phyloP scores from a whole-genome alignment of 2,797 vertebrate genomes.

The Crocidura indochinensis region DNA sequence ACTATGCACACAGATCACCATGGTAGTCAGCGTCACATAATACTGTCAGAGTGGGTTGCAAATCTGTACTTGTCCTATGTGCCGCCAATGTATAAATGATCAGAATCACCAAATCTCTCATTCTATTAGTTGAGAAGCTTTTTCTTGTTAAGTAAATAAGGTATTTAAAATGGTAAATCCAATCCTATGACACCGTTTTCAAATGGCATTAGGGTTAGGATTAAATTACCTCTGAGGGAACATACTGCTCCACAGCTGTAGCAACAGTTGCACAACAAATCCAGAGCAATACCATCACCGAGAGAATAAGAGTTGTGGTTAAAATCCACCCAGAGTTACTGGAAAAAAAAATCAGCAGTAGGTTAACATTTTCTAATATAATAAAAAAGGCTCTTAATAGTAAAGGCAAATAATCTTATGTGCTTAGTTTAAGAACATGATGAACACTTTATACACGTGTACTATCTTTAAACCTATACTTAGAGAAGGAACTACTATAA shows the following conservation, averaged over 20 bases:
- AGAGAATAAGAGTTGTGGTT: slow-evolving; percentile 95
- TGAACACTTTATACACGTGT: not conserved
- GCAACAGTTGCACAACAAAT: slow-evolving; percentile 98
- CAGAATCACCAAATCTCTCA: slow-evolving; percentile 31
- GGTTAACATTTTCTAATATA: slow-evolving; percentile 32
- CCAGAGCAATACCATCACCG: slow-evolving; percentile 97
- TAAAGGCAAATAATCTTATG: not conserved
- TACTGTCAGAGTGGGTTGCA: not conserved
- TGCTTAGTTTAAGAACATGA: slow-evolving; percentile 16
- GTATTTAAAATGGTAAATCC: slow-evolving; percentile 26
- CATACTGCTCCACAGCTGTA: slow-evolving; percentile 97
- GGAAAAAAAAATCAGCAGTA: slow-evolving; percentile 72
- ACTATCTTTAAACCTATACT: slow-evolving; percentile 48
- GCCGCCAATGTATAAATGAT: not conserved
- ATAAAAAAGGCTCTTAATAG: slow-evolving; percentile 52
- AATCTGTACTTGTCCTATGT: slow-evolving; percentile 49
- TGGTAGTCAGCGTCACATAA: not conserved
- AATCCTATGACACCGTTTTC: not conserved
- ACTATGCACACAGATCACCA: not conserved
- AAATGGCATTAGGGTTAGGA: not conserved
- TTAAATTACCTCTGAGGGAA: slow-evolving; percentile 94
- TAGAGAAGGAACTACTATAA: not conserved
- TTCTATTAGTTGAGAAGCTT: slow-evolving; percentile 32
- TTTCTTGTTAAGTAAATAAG: slow-evolving; percentile 44
- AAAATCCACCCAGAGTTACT: slow-evolving; percentile 99